Base-by-base conservation (phyloP, 2,888 invertebrate genomes). In the Lamellibrachia columna region DNA sequence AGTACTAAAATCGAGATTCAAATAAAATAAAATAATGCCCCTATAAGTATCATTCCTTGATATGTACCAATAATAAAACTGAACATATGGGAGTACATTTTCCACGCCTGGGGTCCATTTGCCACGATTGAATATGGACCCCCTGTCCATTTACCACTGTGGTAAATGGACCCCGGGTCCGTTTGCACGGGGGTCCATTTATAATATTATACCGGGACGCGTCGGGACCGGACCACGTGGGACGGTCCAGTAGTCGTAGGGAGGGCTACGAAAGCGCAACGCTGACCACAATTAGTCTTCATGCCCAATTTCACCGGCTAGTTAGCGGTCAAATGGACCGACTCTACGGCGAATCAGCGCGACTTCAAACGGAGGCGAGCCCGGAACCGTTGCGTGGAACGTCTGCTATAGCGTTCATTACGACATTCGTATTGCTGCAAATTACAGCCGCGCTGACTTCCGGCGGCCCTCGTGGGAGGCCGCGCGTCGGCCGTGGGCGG, bases 271-370 rank as follows among this genome's bases (percentile, higher is more conserved):
- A 75, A 75, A 75, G 75, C 75, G 75, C 75, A 75, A 75, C n/a
- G 22, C 15, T 75, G 75, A 58, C 75, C 75, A 22, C 22, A 75
- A 75, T 75, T 75, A 75, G 75, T 22, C 75, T 22, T 75, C 75
- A 75, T 22, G 75, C 75, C 75, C 22, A 75, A 75, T 75, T 75
- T 75, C 75, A 75, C 15, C 11, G 75, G 75, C 75, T 75, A 75
- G 75, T 75, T 75, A 75, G 75, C 75, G 75, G 75, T 75, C 75
- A 75, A 75, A 75, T 75, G 15, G 11, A 75, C 75, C 75, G n/a
- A 22, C 22, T 75, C 15, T 6, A 75, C 22, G 15, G 22, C 75
- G 75, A 75, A 22, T 75, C 75, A 75, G 75, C 15, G 15, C 22
- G 75, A 75, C 75, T 75, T 75, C 75, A 75, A 75, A 75, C 75